Conservation (phyloP, 2,113 vertebrate genomes). For the Scytalopus superciliaris region DNA sequence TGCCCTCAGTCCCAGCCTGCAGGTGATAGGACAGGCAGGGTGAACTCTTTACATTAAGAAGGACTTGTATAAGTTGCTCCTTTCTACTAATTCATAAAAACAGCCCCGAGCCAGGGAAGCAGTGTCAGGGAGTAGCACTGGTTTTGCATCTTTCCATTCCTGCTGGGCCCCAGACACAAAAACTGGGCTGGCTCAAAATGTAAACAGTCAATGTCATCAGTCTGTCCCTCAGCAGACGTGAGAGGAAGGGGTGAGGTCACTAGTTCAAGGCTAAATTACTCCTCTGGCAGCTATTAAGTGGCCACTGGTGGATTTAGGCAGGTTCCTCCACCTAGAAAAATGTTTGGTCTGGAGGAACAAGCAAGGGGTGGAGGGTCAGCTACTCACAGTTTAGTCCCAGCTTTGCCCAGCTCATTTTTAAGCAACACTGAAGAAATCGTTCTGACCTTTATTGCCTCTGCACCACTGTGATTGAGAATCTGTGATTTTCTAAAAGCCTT, state of each 20-base stretch:
- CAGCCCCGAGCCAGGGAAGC: background rate
- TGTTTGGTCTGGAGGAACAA: background rate
- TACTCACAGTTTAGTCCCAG: background rate
- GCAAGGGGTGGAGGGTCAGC: background rate
- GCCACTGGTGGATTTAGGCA: background rate
- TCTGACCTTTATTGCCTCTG: slow-evolving; percentile 28
- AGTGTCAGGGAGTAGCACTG: background rate
- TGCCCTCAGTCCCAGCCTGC: background rate
- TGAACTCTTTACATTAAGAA: background rate
- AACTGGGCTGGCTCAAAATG: background rate
- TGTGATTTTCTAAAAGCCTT: slow-evolving; percentile 5
- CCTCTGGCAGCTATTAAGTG: slow-evolving; percentile 10
- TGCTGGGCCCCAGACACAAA: background rate
- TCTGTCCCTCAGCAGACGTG: background rate
- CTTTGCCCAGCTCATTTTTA: background rate
- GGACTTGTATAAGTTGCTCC: background rate
- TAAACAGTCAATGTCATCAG: background rate
- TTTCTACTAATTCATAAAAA: background rate
- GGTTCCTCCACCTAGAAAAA: slow-evolving; percentile 6
- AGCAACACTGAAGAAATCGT: background rate
- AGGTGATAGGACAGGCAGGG: background rate
- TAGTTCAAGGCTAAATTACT: background rate
- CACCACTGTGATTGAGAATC: background rate
- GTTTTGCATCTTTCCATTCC: background rate
- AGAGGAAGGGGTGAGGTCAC: slow-evolving; percentile 12